phyloP scores from a whole-genome alignment of 2,113 vertebrate genomes.

The Zeus faber region DNA sequence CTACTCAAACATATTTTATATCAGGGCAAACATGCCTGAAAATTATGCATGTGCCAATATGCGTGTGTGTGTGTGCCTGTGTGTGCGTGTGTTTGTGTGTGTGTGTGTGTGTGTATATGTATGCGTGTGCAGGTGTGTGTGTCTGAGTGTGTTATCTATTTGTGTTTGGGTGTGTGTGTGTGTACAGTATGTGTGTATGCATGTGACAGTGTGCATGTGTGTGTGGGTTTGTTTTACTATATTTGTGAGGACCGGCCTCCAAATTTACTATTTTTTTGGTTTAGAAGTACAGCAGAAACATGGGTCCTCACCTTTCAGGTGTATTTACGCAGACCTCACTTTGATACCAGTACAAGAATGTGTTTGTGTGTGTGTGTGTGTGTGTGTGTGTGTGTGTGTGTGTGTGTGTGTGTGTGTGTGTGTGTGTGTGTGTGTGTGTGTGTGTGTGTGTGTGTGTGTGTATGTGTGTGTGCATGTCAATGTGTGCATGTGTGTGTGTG shows the following conservation, averaged over 20 bases:
- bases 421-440: conserved; percentile 10
- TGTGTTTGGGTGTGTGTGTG: background rate
- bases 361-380: background rate
- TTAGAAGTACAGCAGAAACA: too few species aligned
- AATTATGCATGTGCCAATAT: background rate
- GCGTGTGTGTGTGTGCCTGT: background rate
- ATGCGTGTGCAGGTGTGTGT: conserved; percentile 27
- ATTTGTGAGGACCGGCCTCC: too few species aligned
- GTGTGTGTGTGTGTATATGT: background rate
- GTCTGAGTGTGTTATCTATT: background rate
- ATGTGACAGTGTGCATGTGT: background rate
- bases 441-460: background rate
- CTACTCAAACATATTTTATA: too few species aligned
- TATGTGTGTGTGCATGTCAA: conserved; percentile 4
- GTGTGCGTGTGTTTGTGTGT: background rate
- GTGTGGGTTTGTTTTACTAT: background rate
- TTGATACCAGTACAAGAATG: too few species aligned
- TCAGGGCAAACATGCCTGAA: conserved; percentile 19
- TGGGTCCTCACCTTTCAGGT: too few species aligned
- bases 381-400: background rate
- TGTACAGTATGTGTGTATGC: conserved; percentile 2
- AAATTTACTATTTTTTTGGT: too few species aligned
- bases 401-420: background rate
- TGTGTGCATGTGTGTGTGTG: background rate
- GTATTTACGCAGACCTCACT: too few species aligned